Percentiles rank a stretch among this genome's conserved stretches.
Evolutionary conservation across 2,888 invertebrate genomes (phyloP).

Genomic region (Chrysodeixis includens): DNA sequence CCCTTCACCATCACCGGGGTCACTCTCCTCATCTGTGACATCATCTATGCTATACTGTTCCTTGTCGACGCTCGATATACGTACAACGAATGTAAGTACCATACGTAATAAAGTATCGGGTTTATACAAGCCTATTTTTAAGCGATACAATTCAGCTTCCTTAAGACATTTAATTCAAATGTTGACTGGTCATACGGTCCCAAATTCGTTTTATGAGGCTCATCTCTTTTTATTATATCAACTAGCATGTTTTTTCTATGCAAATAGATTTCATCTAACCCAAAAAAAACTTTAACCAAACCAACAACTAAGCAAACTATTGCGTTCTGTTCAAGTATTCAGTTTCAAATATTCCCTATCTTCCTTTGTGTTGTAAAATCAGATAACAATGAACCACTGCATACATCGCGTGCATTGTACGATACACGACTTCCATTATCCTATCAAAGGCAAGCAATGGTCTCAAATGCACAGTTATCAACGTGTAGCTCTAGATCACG

Average conservation of each 20-base stretch:
- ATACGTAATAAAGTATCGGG: too few relatives aligned
- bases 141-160: neutral
- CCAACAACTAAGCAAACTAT: constrained; percentile 12
- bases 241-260: too few relatives aligned
- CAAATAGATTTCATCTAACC: neutral
- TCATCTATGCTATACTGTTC: constrained; percentile 68
- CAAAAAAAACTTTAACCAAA: constrained; percentile 9
- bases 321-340: constrained; percentile 1
- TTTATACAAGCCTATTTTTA: too few relatives aligned
- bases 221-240: too few relatives aligned
- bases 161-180: too few relatives aligned
- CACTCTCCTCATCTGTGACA: constrained; percentile 67
- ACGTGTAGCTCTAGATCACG: constrained; percentile 6
- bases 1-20: constrained; percentile 75
- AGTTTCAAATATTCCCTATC: constrained; percentile 14
- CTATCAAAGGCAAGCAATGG: constrained; percentile 30
- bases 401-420: constrained; percentile 19
- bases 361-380: constrained; percentile 18
- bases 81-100: constrained; percentile 71
- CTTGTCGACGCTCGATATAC: constrained; percentile 68
- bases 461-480: constrained; percentile 11
- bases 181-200: too few relatives aligned
- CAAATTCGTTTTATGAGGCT: too few relatives aligned
- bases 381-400: constrained; percentile 10
- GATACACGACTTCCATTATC: constrained; percentile 19